Percentiles rank a stretch among this genome's conserved stretches.
Conservation (phyloP, 2,113 vertebrate genomes). For the Pomatostomus ruficeps region DNA sequence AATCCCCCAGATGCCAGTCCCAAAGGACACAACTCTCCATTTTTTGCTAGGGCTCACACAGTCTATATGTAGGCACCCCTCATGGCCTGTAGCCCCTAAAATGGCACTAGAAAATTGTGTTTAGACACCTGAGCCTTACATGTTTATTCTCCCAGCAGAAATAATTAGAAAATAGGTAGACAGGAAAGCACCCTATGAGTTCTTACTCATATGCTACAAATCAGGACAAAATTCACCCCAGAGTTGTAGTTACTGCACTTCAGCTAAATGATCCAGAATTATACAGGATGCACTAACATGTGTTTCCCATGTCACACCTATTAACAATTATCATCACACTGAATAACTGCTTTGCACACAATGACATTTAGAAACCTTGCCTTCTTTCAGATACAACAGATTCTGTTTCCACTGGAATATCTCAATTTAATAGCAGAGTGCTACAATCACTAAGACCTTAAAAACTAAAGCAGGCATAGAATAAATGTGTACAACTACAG, state of each 20-base stretch:
- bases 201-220: neutral
- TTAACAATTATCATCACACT: neutral
- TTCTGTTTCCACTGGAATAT: neutral
- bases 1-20: rapidly evolving
- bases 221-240: neutral
- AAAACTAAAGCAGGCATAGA: neutral
- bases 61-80: neutral
- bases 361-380: neutral
- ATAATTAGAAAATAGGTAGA: neutral
- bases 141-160: neutral
- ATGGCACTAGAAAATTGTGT: neutral
- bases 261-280: neutral
- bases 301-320: neutral
- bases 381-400: neutral
- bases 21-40: neutral
- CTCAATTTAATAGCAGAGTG: neutral
- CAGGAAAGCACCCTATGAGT: neutral
- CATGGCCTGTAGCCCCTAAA: neutral
- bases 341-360: neutral
- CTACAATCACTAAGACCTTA: neutral
- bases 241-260: neutral
- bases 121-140: neutral
- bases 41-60: neutral
- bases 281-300: neutral
- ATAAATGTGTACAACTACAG: neutral